phyloP scores from a whole-genome alignment of 2,888 invertebrate genomes.

The Galeopsomyia nigrocyanea region DNA sequence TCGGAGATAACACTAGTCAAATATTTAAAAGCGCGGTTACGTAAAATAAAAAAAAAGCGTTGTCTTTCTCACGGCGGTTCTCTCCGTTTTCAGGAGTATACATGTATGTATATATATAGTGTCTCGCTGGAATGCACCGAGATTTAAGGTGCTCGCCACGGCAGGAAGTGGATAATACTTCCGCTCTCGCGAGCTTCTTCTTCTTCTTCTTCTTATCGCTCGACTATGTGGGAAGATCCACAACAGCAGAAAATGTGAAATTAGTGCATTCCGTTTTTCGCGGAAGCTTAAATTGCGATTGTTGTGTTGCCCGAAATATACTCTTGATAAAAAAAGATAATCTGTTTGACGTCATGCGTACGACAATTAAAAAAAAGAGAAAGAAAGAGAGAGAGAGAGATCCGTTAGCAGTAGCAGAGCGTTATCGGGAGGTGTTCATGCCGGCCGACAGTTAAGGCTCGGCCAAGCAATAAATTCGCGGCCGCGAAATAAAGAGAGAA shows the following conservation, averaged over 20 bases:
- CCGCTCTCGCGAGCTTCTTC: background rate
- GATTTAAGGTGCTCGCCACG: conserved; percentile 19
- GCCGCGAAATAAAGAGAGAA: conserved; percentile 63
- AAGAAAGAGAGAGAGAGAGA: background rate
- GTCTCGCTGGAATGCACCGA: conserved; percentile 26
- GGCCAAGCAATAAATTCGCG: conserved; percentile 65
- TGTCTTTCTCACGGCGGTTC: conserved; percentile 41
- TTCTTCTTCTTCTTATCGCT: conserved; percentile 37
- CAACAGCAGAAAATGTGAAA: conserved; percentile 36
- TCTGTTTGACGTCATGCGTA: background rate
- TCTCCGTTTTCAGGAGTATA: conserved; percentile 23
- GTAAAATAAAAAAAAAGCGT: conserved; percentile 16
- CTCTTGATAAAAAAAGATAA: background rate
- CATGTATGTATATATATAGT: too few species aligned
- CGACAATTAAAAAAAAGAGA: conserved; percentile 23
- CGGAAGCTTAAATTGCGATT: conserved; percentile 29
- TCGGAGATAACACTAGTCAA: conserved; percentile 63
- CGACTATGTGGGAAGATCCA: conserved; percentile 38
- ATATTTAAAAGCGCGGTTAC: conserved; percentile 58
- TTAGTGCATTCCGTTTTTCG: conserved; percentile 34
- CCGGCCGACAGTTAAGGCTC: conserved; percentile 64
- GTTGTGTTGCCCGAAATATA: too few species aligned
- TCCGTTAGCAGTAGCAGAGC: conserved; percentile 41
- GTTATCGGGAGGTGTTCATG: conserved; percentile 65
- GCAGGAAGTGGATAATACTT: conserved; percentile 47